These are phyloP conservation scores for Pangasius macronema DNA, from an alignment of 2,797 vertebrate species.

Conservation along the genomic window DNA sequence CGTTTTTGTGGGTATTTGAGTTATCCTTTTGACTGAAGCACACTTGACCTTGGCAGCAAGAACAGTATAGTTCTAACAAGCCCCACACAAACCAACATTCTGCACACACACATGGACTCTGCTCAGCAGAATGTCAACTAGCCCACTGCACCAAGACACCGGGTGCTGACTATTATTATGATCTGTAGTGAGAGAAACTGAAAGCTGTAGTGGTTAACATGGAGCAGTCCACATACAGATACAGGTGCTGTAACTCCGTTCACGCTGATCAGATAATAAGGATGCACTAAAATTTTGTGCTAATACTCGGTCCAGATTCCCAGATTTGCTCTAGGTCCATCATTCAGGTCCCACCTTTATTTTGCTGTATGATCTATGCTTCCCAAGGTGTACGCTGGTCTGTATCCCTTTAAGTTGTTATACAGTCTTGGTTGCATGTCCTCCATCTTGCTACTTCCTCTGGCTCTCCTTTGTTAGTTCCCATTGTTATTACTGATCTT, in stretches of 20 bases:
- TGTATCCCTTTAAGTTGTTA: background rate
- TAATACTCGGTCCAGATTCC: background rate
- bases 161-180: slow-evolving; percentile 19
- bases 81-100: slow-evolving; percentile 22
- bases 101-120: slow-evolving; percentile 17
- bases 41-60: slow-evolving; percentile 33
- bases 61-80: slow-evolving; percentile 20
- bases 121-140: slow-evolving; percentile 46
- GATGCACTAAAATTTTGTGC: background rate
- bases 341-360: background rate
- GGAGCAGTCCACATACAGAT: background rate
- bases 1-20: background rate
- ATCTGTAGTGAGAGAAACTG: background rate
- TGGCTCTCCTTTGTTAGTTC: background rate
- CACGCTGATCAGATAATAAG: background rate
- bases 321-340: background rate
- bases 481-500: background rate
- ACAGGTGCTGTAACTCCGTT: background rate
- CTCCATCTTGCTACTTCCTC: background rate
- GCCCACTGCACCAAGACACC: slow-evolving; percentile 46
- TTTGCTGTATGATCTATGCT: background rate
- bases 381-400: background rate
- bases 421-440: background rate
- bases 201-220: background rate
- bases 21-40: slow-evolving; percentile 1